These are phyloP conservation scores for Teinopalpus imperialis DNA, from an alignment of 2,888 invertebrate species.

Conservation along the genomic window DNA sequence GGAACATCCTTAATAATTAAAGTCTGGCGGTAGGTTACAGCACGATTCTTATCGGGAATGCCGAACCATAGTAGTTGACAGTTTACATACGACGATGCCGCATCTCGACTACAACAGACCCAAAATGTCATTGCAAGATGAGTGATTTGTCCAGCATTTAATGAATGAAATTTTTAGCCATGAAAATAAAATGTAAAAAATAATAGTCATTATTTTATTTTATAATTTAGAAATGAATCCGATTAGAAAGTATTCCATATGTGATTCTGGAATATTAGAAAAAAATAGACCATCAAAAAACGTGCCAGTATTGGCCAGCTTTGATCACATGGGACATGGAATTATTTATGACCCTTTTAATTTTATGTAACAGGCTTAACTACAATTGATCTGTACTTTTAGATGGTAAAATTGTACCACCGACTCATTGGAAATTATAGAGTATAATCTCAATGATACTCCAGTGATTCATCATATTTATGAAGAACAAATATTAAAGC, in stretches of 20 bases:
- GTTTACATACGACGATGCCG: too few relatives aligned
- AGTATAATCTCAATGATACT: conserved; percentile 58
- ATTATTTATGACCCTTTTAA: conserved; percentile 47
- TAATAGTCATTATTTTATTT: neutral
- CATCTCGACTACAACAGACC: too few relatives aligned
- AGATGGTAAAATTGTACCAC: conserved; percentile 46
- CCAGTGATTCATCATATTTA: conserved; percentile 33
- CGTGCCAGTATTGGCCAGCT: conserved; percentile 41
- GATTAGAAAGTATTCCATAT: conserved; percentile 1
- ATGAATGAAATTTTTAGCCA: too few relatives aligned
- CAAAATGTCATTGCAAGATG: too few relatives aligned
- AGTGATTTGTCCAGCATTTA: too few relatives aligned
- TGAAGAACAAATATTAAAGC: neutral
- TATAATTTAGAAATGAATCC: neutral
- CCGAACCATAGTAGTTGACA: too few relatives aligned
- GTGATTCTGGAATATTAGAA: conserved; percentile 19
- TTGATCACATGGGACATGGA: conserved; percentile 54
- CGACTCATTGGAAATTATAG: conserved; percentile 53
- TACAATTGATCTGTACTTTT: conserved; percentile 54
- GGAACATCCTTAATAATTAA: too few relatives aligned
- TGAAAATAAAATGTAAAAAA: too few relatives aligned
- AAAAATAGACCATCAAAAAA: conserved; percentile 29
- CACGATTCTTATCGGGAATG: too few relatives aligned
- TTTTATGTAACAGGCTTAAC: conserved; percentile 44
- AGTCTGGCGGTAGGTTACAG: too few relatives aligned